phyloP scores from a whole-genome alignment of 2,113 vertebrate genomes.

The Nerophis ophidion region DNA sequence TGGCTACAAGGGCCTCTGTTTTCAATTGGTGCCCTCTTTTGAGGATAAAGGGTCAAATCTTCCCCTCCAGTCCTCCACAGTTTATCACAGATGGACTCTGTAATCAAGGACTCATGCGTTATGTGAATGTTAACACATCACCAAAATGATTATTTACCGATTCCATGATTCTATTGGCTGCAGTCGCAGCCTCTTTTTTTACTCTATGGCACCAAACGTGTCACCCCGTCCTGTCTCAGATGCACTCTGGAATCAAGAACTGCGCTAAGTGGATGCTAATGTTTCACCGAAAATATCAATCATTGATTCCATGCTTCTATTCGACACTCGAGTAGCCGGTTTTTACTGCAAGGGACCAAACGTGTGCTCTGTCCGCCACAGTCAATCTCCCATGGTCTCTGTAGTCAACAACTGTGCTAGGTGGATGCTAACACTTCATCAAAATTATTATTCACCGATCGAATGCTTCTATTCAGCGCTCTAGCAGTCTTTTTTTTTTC shows the following conservation, averaged over 20 bases:
- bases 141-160: conserved; percentile 47
- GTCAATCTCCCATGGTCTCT: too few species aligned
- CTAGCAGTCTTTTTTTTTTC: conserved; percentile 73
- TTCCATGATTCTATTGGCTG: conserved; percentile 6
- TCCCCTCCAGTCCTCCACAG: conserved; percentile 64
- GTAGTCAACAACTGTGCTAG: too few species aligned
- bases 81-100: conserved; percentile 43
- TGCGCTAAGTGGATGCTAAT: conserved; percentile 42
- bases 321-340: too few species aligned
- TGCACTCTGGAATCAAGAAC: conserved; percentile 52
- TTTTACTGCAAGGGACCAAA: too few species aligned
- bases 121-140: conserved; percentile 40
- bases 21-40: conserved; percentile 86
- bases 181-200: conserved; percentile 79
- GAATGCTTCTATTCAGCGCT: too few species aligned
- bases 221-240: conserved; percentile 72
- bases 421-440: too few species aligned
- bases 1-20: conserved; percentile 74
- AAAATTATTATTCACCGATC: too few species aligned
- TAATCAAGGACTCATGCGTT: conserved; percentile 52
- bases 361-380: not conserved
- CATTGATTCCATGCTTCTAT: too few species aligned
- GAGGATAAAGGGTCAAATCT: conserved; percentile 81
- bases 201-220: conserved; percentile 81
- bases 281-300: not conserved